A percentile compares a stretch with the other conserved stretches of the same genome.
Conservation (phyloP, 2,888 invertebrate species). For the Sminthurides aquaticus region DNA sequence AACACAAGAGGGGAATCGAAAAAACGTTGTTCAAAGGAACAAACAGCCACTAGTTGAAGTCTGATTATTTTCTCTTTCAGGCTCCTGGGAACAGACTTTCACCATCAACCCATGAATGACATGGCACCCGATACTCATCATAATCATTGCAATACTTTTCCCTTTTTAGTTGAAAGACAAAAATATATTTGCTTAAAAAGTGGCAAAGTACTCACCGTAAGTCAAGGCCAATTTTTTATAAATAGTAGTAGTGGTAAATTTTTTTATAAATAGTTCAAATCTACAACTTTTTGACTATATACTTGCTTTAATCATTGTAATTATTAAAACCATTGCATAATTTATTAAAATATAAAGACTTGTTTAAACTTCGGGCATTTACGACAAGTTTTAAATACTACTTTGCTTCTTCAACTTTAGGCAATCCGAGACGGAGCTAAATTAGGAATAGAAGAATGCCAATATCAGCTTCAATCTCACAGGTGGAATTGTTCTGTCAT, state of each 20-base stretch:
- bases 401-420: slow-evolving; percentile 45
- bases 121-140: slow-evolving; percentile 32
- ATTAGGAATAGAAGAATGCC: slow-evolving; percentile 81
- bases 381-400: background rate
- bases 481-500: slow-evolving; percentile 84
- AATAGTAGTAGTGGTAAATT: background rate
- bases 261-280: no score
- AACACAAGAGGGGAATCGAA: no score
- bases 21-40: no score
- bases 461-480: slow-evolving; percentile 76
- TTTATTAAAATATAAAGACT: no score
- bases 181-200: slow-evolving; percentile 62
- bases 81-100: slow-evolving; percentile 41
- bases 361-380: no score
- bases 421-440: slow-evolving; percentile 71
- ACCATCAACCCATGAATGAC: slow-evolving; percentile 33
- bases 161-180: slow-evolving; percentile 64
- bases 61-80: no score
- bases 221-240: slow-evolving; percentile 8
- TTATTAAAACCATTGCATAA: no score
- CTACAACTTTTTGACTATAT: no score
- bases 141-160: slow-evolving; percentile 60
- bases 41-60: no score
- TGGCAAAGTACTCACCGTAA: slow-evolving; percentile 63
- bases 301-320: no score